phyloP scores from a whole-genome alignment of 2,797 vertebrate genomes.

The Lithobates sylvaticus region DNA sequence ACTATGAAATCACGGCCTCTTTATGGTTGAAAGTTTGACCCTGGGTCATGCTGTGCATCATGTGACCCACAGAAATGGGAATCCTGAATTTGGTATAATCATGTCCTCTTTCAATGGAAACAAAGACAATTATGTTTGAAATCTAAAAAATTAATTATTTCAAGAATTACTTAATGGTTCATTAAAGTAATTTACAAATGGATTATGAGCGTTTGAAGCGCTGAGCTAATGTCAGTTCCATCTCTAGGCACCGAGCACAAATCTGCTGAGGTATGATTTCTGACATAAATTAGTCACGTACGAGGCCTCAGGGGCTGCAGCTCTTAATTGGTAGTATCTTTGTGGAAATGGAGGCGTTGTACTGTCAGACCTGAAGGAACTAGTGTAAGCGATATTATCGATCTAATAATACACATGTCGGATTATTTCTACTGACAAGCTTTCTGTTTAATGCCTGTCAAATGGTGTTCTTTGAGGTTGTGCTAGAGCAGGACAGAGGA shows the following conservation, averaged over 20 bases:
- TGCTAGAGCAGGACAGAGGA: too few relatives aligned
- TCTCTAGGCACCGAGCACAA: not conserved
- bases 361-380: not conserved
- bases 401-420: too few relatives aligned
- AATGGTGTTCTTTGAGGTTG: too few relatives aligned
- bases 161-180: not conserved
- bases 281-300: constrained; percentile 5
- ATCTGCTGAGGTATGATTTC: constrained; percentile 2
- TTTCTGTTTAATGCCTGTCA: not conserved
- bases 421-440: not conserved
- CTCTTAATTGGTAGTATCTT: not conserved
- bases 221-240: constrained; percentile 7
- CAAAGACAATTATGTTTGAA: not conserved
- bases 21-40: too few relatives aligned
- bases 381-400: not conserved
- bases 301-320: not conserved
- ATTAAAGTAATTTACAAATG: constrained; percentile 29
- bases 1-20: too few relatives aligned
- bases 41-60: too few relatives aligned
- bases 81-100: too few relatives aligned
- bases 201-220: not conserved
- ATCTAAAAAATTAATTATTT: not conserved
- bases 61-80: too few relatives aligned
- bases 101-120: too few relatives aligned
- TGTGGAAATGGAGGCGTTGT: not conserved